Evolutionary conservation across 2,113 vertebrate genomes (phyloP), one percentile per base, ranked within the genome.

Genomic region (Ranitomeya imitator): DNA sequence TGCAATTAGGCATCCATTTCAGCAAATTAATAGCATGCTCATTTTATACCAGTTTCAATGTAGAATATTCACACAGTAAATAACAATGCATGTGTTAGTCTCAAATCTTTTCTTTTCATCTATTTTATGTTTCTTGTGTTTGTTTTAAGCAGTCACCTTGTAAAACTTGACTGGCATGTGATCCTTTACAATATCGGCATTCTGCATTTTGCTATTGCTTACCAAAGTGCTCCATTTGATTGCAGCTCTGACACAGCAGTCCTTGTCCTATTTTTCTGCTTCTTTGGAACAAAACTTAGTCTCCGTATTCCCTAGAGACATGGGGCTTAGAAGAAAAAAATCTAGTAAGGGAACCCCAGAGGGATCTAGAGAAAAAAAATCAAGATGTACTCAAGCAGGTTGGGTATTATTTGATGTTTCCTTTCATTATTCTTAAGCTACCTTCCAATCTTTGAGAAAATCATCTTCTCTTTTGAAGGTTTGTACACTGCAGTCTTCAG

Each of bases 261-360:
- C 86, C 77, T 87, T 81, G 77, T 63, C 85, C 84, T 79, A 86
- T 60, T 87, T 86, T 86, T 73, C 52, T 45, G 6, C 18, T 85
- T 15, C 16, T 37, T 63, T 78, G 57, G 31, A 87, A 80, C 10
- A 80, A 57, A 86, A 86, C 21, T 45, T 76, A 52, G 76, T 65
- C 60, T 54, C n/a, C 5, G 21, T 65, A 67, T 86, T 21, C 60
- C 21, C 60, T 86, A 59, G 76, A 55, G 76, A 67, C 19, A 86
- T 73, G 63, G 16, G 54, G 60, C 85, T 86, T 69, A 79, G 60
- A 79, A 51, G 59, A 79, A 51, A 45, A 79, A 86, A 86, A 55
- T 79, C 73, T 18, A 55, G 26, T 16, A 31, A 71, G 77, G 61
- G 69, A 81, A 52, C 57, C 61, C 65, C 23, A 73, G 78, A 59